Base-by-base conservation (phyloP, 2,113 vertebrate genomes). In the Ageneiosus marmoratus region DNA sequence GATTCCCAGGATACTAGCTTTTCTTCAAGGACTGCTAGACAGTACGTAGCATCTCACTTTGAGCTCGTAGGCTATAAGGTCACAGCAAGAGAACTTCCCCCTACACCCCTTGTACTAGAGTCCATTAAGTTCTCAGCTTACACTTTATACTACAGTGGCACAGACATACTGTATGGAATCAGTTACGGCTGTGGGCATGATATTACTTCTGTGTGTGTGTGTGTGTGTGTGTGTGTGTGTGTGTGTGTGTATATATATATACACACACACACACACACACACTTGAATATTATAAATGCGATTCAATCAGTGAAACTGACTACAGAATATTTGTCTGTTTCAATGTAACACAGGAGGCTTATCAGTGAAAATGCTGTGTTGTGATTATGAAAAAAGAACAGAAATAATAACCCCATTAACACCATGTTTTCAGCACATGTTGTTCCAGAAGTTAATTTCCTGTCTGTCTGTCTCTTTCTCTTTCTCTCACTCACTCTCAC, bases 391-490 rank as follows among this genome's bases (percentile, higher is more conserved):
- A 22, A 55, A n/a, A 53, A 6, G 29, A 34, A 37, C 18, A 3
- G 29, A 12, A 51, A 53, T 37, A 51, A 32, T 72, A 56, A 70
- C n/a, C 46, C 53, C 69, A 50, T 60, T 46, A 73, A 5, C 51
- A 58, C 51, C 53, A 60, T 6, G 27, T 58, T 80, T 56, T 56
- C 37, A 81, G 41, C 18, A 62, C 55, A 34, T 20, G 50, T 5
- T 62, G 51, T 79, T 70, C 16, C 62, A 18, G 24, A 58, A 24
- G 34, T 44, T 70, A 18, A 48, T 78, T 78, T 83, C 58, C 55
- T 81, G 60, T 44, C 18, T 50, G 37, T 18, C 8, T 24, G 1
- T 56, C 11, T 29, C 10, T 37, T 27, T 3, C 73, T 22, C 48
- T 11, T 44, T n/a, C 69, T 15, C 65, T 22, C 65, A 0, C 16